Conservation (phyloP, 2,113 vertebrate species). For the Ptilonorhynchus violaceus region DNA sequence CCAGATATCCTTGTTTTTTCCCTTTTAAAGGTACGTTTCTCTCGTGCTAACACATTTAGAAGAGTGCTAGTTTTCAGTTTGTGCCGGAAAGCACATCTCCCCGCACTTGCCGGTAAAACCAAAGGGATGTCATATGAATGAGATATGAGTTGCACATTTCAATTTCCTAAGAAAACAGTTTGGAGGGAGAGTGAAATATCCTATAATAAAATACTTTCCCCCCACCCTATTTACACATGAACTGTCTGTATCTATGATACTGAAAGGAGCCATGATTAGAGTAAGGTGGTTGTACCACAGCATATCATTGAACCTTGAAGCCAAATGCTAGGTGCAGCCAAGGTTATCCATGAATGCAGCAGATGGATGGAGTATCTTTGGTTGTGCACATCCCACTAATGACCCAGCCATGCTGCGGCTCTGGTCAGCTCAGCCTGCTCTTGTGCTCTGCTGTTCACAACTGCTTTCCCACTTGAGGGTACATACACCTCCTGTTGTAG, state of each 20-base stretch:
- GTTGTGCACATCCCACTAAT: neutral
- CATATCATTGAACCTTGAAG: neutral
- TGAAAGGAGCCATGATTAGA: neutral
- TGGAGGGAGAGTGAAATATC: neutral
- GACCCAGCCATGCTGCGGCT: neutral
- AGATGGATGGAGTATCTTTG: neutral
- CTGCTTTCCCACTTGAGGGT: neutral
- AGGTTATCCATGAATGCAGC: neutral
- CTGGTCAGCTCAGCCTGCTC: neutral
- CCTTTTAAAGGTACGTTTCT: neutral
- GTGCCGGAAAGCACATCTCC: neutral
- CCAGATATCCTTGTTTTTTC: neutral
- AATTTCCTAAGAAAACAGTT: neutral
- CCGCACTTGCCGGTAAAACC: neutral
- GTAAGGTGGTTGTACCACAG: accelerated
- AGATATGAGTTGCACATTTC: neutral
- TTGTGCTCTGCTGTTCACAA: neutral
- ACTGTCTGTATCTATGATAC: neutral
- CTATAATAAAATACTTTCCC: neutral
- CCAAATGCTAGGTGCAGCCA: neutral
- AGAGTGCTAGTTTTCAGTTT: neutral
- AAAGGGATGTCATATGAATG: neutral
- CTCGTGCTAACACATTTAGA: neutral
- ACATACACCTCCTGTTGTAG: neutral
- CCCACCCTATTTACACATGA: neutral